phyloP scores from a whole-genome alignment of 2,113 vertebrate species.

The Coracopsis vasa region DNA sequence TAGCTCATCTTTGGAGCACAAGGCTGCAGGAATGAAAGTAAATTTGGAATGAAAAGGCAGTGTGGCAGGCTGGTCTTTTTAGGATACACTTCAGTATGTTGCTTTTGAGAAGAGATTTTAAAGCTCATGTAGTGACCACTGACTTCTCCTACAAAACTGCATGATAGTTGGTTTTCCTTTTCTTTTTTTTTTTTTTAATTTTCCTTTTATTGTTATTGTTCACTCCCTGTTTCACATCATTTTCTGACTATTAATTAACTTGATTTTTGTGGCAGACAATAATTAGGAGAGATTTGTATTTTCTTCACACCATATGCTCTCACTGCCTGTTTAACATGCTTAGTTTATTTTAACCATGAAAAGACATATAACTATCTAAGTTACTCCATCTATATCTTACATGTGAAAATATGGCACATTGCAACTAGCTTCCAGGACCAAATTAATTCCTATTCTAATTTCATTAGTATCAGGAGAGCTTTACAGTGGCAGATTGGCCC shows the following conservation, averaged over 20 bases:
- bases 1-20: not conserved
- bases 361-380: not conserved
- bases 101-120: not conserved
- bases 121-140: not conserved
- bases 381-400: not conserved
- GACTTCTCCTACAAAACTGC: not conserved
- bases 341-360: not conserved
- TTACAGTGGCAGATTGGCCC: not conserved
- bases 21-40: not conserved
- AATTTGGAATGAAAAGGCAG: not conserved
- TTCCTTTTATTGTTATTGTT: not conserved
- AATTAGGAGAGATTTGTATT: not conserved
- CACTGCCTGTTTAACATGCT: not conserved
- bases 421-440: not conserved
- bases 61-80: not conserved
- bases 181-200: not conserved
- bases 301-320: not conserved
- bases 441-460: not conserved
- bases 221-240: not conserved
- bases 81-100: not conserved
- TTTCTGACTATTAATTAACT: not conserved
- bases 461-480: conserved; percentile 2
- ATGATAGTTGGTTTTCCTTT: not conserved
- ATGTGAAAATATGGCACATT: not conserved
- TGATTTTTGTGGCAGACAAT: not conserved